phyloP scores from a whole-genome alignment of 2,113 vertebrate species.

The Platysternon megacephalum region DNA sequence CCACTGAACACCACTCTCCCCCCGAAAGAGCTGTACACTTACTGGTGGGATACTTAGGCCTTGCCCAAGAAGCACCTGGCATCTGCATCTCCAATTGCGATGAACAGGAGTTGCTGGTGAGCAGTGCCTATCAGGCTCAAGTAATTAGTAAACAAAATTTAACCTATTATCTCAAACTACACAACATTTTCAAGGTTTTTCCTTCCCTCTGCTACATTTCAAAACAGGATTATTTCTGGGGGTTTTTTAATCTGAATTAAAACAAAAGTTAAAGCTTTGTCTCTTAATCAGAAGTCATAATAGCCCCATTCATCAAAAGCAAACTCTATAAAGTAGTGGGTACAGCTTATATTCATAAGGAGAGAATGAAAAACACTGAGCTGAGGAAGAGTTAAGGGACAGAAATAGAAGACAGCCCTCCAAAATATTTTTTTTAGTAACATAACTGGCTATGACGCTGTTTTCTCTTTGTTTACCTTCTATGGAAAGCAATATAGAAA shows the following conservation, averaged over 20 bases:
- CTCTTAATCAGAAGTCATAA: neutral
- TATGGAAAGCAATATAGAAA: rapidly evolving
- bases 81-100: neutral
- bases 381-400: neutral
- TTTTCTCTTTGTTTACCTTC: neutral
- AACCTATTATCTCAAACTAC: neutral
- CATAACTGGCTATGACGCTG: neutral
- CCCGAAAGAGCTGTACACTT: rapidly evolving
- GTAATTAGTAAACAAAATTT: neutral
- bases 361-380: neutral
- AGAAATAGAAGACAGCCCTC: neutral
- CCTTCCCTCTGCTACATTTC: neutral
- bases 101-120: neutral
- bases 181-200: neutral
- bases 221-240: neutral
- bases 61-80: neutral
- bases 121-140: neutral
- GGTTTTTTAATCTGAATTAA: neutral
- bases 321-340: neutral
- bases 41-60: neutral
- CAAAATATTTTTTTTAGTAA: neutral
- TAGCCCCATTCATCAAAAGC: neutral
- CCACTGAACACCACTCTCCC: rapidly evolving
- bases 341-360: neutral
- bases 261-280: neutral